These are phyloP conservation scores for Aeoliscus strigatus DNA, from an alignment of 2,797 vertebrate genomes.

Conservation along the genomic window DNA sequence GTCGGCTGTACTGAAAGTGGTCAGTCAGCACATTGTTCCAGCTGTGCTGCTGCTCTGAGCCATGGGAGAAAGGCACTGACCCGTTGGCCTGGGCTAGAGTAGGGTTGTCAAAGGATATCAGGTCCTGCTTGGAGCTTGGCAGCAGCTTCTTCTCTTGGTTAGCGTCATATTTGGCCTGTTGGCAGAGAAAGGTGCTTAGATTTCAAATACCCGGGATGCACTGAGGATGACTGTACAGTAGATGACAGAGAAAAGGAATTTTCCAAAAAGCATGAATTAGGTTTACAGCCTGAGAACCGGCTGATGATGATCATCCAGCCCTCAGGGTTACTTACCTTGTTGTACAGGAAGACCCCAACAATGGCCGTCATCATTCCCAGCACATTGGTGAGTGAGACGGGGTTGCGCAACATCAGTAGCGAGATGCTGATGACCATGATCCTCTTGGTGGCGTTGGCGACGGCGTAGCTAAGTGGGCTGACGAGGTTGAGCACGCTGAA, in stretches of 20 bases:
- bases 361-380: slow-evolving; percentile 97
- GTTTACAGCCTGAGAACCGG: too few species aligned
- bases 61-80: slow-evolving; percentile 72
- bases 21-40: slow-evolving; percentile 81
- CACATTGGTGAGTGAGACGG: slow-evolving; percentile 86
- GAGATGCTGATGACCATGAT: slow-evolving; percentile 98
- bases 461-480: slow-evolving; percentile 96
- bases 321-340: slow-evolving; percentile 79
- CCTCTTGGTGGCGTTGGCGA: slow-evolving; percentile 95
- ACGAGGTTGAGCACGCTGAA: slow-evolving; percentile 97
- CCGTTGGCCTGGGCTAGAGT: slow-evolving; percentile 80
- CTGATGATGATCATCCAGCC: too few species aligned
- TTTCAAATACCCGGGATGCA: slow-evolving; percentile 3
- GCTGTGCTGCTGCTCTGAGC: slow-evolving; percentile 78
- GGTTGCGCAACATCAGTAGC: slow-evolving; percentile 92
- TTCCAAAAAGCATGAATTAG: too few species aligned
- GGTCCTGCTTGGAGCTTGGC: slow-evolving; percentile 79
- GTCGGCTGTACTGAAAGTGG: slow-evolving; percentile 88
- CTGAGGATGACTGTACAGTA: too few species aligned
- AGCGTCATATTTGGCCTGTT: slow-evolving; percentile 90
- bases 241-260: too few species aligned
- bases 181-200: slow-evolving; percentile 5
- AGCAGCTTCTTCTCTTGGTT: slow-evolving; percentile 89
- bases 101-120: slow-evolving; percentile 71
- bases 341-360: slow-evolving; percentile 94